Base-by-base conservation (phyloP, 92 coral and sea anemone genomes). In the Pocillopora meandrina region DNA sequence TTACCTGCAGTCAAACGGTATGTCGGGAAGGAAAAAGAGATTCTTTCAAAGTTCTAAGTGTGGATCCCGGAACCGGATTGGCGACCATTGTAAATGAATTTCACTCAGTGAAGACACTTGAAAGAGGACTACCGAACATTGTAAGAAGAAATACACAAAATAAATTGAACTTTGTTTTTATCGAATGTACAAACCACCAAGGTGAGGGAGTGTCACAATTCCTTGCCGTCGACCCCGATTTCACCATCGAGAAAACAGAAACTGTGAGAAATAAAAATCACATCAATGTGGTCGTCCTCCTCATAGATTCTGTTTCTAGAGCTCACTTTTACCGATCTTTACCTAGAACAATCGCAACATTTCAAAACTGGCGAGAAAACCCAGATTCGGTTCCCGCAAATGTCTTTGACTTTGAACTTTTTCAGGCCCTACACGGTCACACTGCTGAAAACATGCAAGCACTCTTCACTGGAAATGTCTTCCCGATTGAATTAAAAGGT, bases 251-350 rank as follows among this genome's bases (percentile, higher is more conserved):
- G 68, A 65, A 84, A 73, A 26, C 75, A 13, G 63, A 61, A 0
- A 78, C 76, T 52, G 35, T 76, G 12, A 92, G 97, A 56, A 78
- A 85, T 36, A 55, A 62, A 60, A 79, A 87, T 58, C 23, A 82
- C 59, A 68, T 93, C 52, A 95, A 95, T 71, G 90, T 95, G 5
- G 94, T 93, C 64, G 86, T 95, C 36, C 71, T 93, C 12, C 90
- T 95, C 13, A 72, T 92, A 26, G 98, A 95, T 55, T 95, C 98
- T 0, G 83, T 93, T 34, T 89, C 98, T 62, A 83, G 98, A 62
- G 93, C 98, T 70, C 98, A 95, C 76, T 95, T 95, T 82, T 93
- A 88, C 79, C 97, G 98, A 65, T 95, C 98, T 21, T 72, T 95
- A 64, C 98, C 95, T 0, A 83, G 87, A 76, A 93, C 98, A 12